Conservation (phyloP, 2,888 invertebrate species). For the Ormyrus thymus region DNA sequence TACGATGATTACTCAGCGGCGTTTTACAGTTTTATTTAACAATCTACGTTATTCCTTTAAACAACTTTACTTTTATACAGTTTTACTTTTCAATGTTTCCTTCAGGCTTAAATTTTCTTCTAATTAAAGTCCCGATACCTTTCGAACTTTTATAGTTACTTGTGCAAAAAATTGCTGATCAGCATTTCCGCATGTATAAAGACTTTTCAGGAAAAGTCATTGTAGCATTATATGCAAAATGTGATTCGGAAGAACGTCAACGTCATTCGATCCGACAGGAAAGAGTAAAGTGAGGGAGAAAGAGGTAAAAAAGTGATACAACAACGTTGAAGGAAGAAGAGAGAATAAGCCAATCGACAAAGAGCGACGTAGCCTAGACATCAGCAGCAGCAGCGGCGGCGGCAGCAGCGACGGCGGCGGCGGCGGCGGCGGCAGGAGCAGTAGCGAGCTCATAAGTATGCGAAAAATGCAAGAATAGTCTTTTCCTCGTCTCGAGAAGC, state of each 20-base stretch:
- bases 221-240: background rate
- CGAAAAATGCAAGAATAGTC: slow-evolving; percentile 50
- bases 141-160: too few relatives aligned
- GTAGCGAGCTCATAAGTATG: slow-evolving; percentile 48
- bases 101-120: too few relatives aligned
- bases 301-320: slow-evolving; percentile 2
- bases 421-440: slow-evolving; percentile 10
- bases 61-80: too few relatives aligned
- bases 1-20: slow-evolving; percentile 10
- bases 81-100: too few relatives aligned
- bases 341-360: slow-evolving; percentile 50
- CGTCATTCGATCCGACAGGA: background rate
- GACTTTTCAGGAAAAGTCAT: slow-evolving; percentile 4
- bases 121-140: too few relatives aligned
- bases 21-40: background rate
- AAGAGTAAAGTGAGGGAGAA: slow-evolving; percentile 1
- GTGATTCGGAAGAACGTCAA: background rate
- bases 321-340: slow-evolving; percentile 25
- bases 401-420: slow-evolving; percentile 20
- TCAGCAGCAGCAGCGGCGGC: slow-evolving; percentile 4
- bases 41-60: too few relatives aligned
- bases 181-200: slow-evolving; percentile 25
- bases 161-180: too few relatives aligned
- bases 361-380: slow-evolving; percentile 24
- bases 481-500: slow-evolving; percentile 41